Conservation (phyloP, 2,888 invertebrate genomes). For the Oithona nana region DNA sequence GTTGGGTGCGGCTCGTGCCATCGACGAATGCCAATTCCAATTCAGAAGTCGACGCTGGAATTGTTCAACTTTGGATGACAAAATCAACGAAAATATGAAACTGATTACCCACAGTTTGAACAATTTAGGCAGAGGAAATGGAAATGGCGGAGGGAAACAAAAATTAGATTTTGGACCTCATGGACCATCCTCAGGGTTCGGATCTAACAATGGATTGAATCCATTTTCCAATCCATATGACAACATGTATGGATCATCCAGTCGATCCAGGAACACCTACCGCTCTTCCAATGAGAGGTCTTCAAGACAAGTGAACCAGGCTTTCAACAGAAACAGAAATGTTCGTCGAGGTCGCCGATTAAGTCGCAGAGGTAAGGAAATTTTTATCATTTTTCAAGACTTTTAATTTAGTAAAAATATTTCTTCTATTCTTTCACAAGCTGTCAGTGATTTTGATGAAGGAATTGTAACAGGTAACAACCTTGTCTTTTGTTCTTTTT, state of each 20-base stretch:
- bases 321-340: neutral
- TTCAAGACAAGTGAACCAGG: neutral
- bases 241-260: neutral
- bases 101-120: neutral
- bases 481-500: neutral
- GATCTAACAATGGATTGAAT: neutral
- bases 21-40: conserved; percentile 22
- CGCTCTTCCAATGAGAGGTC: neutral
- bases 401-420: neutral
- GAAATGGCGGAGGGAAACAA: neutral
- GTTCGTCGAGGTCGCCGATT: neutral
- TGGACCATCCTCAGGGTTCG: no score
- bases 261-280: neutral
- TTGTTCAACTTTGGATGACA: conserved; percentile 20
- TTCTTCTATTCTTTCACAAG: neutral
- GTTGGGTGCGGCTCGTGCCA: conserved; percentile 21
- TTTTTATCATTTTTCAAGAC: neutral
- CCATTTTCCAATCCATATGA: neutral
- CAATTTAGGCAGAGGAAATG: neutral
- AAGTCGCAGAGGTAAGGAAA: neutral
- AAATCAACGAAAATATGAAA: neutral
- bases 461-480: neutral
- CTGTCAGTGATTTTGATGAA: neutral
- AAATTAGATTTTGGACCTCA: neutral
- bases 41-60: conserved; percentile 21